Base-by-base conservation (phyloP, 2,797 vertebrate species). In the Acropternis orthonyx region DNA sequence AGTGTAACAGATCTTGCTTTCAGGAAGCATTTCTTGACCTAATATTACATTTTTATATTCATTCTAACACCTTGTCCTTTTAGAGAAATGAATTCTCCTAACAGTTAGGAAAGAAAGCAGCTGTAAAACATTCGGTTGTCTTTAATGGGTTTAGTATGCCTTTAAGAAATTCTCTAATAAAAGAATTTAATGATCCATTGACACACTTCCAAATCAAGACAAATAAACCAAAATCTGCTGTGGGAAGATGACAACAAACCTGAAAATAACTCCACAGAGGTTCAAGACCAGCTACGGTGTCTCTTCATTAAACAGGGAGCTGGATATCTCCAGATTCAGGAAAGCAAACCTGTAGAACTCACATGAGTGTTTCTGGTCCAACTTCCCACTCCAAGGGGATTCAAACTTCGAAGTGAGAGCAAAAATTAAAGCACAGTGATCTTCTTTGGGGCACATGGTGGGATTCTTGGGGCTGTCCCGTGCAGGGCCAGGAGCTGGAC, bases 371-470 rank as follows among this genome's bases (percentile, higher is more conserved):
- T 89, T 77, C 14, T 39, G 13, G 2, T 59, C 34, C 28, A 92
- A 6, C 12, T 12, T 80, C 20, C 15, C 4, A 0, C 8, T 54
- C 39, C 28, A 77, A 54, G 23, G 12, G 10, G 4, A 1, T 4
- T 56, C 20, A 85, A 61, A 34, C 2, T 18, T 72, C 14, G 8
- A 88, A 54, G 10, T 26, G 43, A 90, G 63, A 75, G 3, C 32
- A 82, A 54, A 96, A 44, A 2, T 62, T 24, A 30, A 65, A 58
- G 10, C 7, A 34, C n/a, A 23, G 15, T 12, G 2, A 1, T 67
- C 27, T 81, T 84, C 37, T 63, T n/a, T 17, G 15, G n/a, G 46
- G 19, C 8, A 20, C 6, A 12, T 28, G 23, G 12, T 61, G 46
- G n/a, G 24, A 39, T 39, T 61, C 4, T 85, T 39, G 39, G 8